Base-by-base conservation (phyloP, 2,113 vertebrate genomes). In the Pollachius pollachius region DNA sequence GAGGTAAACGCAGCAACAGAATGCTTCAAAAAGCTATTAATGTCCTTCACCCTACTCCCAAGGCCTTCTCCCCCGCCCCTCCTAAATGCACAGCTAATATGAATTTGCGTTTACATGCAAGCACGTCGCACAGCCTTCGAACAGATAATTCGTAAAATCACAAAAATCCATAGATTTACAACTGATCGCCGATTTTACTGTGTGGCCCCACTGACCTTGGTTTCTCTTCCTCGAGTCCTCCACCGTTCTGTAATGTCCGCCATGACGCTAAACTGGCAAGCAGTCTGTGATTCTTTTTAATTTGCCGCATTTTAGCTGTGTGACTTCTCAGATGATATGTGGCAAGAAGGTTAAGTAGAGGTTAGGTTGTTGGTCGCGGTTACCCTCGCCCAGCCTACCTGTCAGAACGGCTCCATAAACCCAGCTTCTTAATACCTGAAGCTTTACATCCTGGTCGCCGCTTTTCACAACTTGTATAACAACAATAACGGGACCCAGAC, bases 41-140 rank as follows among this genome's bases (percentile, higher is more conserved):
- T 69, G 79, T 70, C 74, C 15, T 81, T 78, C 78, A 52, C 65
- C 76, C 58, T 34, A 16, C 30, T 71, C 69, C 67, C 73, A 73
- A 73, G 70, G 74, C 78, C 78, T 83, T 85, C 41, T 62, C 79
- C 69, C 70, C 72, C 66, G 64, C 78, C 70, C 54, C 79, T 23
- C 68, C 71, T 41, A 60, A 79, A 83, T 60, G 80, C 81, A 82
- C 82, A 87, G 70, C 74, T 76, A 76, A 71, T 74, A 81, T 23
- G 54, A 70, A 70, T 77, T 52, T 70, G 71, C 89, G 81, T 88
- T 85, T 81, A 82, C 79, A 77, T 82, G 79, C 54, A 84, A 77
- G 75, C 85, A 87, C 79, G 88, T 84, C 78, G 75, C 85, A 87
- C 79, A 89, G 84, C 65, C 74, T 70, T 75, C 72, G 68, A 83